A percentile compares a stretch with the other conserved stretches of the same genome.
Conservation (phyloP, 1,140 invertebrate species). For the Metaphire vulgaris region DNA sequence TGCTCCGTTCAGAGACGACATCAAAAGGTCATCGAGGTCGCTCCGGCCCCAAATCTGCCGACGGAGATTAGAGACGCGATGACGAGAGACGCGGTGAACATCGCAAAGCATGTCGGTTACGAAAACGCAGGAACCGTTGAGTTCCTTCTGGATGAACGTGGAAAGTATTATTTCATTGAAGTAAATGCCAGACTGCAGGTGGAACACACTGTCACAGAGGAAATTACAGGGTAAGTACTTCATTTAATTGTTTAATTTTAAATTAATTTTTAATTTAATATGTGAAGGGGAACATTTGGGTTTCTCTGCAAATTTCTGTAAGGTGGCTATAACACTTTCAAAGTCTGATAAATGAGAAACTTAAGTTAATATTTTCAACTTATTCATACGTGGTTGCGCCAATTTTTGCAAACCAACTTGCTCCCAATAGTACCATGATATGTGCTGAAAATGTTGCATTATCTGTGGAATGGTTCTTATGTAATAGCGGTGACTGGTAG, state of each 20-base stretch:
- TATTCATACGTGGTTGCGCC: no score
- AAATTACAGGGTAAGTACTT: slow-evolving; percentile 76
- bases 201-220: slow-evolving; percentile 98
- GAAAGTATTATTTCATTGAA: slow-evolving; percentile 98
- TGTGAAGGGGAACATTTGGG: no score
- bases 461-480: no score
- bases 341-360: no score
- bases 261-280: neutral
- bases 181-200: slow-evolving; percentile 98
- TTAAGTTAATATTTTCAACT: no score
- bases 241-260: neutral
- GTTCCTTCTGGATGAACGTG: slow-evolving; percentile 84
- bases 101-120: slow-evolving; percentile 88
- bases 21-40: slow-evolving; percentile 96
- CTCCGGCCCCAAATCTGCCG: slow-evolving; percentile 84
- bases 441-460: no score
- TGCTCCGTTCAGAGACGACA: slow-evolving; percentile 96
- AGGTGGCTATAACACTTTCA: no score
- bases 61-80: slow-evolving; percentile 69
- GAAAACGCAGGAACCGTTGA: slow-evolving; percentile 94
- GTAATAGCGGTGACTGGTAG: no score
- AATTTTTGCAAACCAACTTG: no score
- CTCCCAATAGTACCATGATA: no score
- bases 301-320: no score
- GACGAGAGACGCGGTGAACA: slow-evolving; percentile 78